Conservation (phyloP, 2,113 vertebrate species). For the Heterocephalus glaber region DNA sequence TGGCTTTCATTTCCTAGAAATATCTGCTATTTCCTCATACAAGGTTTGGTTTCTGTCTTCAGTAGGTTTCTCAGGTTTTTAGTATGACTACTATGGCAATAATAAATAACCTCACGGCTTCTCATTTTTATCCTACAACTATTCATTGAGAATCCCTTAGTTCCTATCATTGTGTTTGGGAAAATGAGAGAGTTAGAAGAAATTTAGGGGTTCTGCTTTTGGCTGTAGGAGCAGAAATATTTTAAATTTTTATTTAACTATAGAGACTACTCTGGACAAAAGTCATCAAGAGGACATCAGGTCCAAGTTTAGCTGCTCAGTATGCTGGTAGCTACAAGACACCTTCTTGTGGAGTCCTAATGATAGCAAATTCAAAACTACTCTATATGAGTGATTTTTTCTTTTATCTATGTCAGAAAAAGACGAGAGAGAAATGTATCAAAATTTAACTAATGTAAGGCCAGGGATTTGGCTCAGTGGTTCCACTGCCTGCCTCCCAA, state of each 20-base stretch:
- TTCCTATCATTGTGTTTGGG: neutral
- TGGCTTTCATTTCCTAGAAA: neutral
- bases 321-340: neutral
- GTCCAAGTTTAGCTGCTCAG: neutral
- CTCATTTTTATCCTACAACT: neutral
- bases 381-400: neutral
- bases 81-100: neutral
- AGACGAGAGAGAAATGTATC: neutral
- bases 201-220: neutral
- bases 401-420: neutral
- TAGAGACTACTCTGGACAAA: neutral
- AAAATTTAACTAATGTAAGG: neutral
- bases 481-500: no score
- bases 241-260: neutral
- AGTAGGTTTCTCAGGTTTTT: neutral
- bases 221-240: neutral
- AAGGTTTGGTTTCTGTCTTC: neutral
- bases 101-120: neutral
- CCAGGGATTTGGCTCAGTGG: no score
- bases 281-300: neutral
- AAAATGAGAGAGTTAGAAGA: neutral
- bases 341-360: neutral
- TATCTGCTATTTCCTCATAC: neutral
- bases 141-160: neutral
- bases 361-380: neutral